Evolutionary conservation across 2,797 vertebrate genomes (phyloP).

Genomic region (Argentina silus): DNA sequence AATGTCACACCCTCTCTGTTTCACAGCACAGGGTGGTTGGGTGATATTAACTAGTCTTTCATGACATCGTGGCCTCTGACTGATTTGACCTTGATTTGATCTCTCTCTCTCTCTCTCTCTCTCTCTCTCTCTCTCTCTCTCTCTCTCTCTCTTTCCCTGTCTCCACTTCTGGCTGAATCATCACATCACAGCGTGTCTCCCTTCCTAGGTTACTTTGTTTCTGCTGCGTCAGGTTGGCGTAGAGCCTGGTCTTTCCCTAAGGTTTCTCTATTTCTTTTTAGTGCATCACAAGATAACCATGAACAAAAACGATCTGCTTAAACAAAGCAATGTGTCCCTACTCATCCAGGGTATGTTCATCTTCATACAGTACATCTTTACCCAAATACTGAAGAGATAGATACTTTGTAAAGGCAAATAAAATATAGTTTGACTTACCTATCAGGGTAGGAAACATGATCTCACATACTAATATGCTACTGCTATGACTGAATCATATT

Average conservation of each 20-base stretch:
- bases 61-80: slow-evolving; percentile 54
- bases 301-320: not conserved
- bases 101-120: slow-evolving; percentile 16
- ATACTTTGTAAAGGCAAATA: not conserved
- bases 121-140: slow-evolving; percentile 43
- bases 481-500: too few species aligned
- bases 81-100: slow-evolving; percentile 63
- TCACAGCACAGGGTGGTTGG: slow-evolving; percentile 56
- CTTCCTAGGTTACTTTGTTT: slow-evolving; percentile 73
- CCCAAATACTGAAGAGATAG: not conserved
- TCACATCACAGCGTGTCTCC: slow-evolving; percentile 76
- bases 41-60: slow-evolving; percentile 61
- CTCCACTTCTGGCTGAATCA: slow-evolving; percentile 74
- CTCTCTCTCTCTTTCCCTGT: not conserved
- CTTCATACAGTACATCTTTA: not conserved
- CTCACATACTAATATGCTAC: too few species aligned
- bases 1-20: slow-evolving; percentile 60
- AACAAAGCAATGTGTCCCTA: slow-evolving; percentile 12
- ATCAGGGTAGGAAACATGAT: not conserved
- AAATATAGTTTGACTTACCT: not conserved
- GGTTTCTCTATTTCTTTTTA: slow-evolving; percentile 72
- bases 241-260: slow-evolving; percentile 70
- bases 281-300: slow-evolving; percentile 65
- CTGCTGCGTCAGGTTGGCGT: slow-evolving; percentile 79
- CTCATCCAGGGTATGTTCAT: slow-evolving; percentile 11